phyloP scores from a whole-genome alignment of 53 echinoderm and acorn worm genomes.

The Zoroaster sp. region DNA sequence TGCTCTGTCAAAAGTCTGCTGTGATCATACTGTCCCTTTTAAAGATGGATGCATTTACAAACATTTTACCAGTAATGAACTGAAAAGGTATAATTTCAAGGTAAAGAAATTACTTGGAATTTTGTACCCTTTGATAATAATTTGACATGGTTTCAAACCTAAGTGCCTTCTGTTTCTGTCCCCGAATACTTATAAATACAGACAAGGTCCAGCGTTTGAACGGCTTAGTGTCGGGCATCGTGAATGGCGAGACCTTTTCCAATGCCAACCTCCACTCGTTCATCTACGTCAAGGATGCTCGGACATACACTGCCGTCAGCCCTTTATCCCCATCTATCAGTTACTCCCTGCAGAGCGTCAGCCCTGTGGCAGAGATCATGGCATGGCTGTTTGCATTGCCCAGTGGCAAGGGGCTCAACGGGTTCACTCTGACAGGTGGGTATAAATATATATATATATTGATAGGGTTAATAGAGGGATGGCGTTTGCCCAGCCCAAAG shows the following conservation, averaged over 20 bases:
- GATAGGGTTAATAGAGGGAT: too few relatives aligned
- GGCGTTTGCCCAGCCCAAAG: background rate
- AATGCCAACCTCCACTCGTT: slow-evolving; percentile 75
- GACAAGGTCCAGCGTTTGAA: slow-evolving; percentile 45
- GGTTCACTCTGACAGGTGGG: slow-evolving; percentile 87
- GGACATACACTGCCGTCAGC: slow-evolving; percentile 84
- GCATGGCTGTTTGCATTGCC: slow-evolving; percentile 89
- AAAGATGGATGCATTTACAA: too few relatives aligned
- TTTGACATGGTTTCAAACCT: too few relatives aligned
- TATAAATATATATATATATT: too few relatives aligned
- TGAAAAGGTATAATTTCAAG: too few relatives aligned
- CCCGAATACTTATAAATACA: background rate
- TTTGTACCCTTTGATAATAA: too few relatives aligned
- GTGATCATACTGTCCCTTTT: too few relatives aligned
- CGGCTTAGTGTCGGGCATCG: slow-evolving; percentile 64
- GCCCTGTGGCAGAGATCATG: slow-evolving; percentile 76
- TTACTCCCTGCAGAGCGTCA: slow-evolving; percentile 68
- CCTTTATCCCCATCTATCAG: slow-evolving; percentile 66
- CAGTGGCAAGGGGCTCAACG: slow-evolving; percentile 81
- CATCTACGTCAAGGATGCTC: slow-evolving; percentile 68
- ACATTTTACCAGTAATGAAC: too few relatives aligned
- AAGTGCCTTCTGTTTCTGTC: background rate
- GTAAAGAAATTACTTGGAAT: too few relatives aligned
- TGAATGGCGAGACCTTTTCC: slow-evolving; percentile 60
- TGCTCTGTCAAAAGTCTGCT: too few relatives aligned